Percentiles rank a stretch among this genome's conserved stretches.
These are phyloP conservation scores for Ophion costatus DNA, from an alignment of 2,888 invertebrate genomes.

Conservation along the genomic window DNA sequence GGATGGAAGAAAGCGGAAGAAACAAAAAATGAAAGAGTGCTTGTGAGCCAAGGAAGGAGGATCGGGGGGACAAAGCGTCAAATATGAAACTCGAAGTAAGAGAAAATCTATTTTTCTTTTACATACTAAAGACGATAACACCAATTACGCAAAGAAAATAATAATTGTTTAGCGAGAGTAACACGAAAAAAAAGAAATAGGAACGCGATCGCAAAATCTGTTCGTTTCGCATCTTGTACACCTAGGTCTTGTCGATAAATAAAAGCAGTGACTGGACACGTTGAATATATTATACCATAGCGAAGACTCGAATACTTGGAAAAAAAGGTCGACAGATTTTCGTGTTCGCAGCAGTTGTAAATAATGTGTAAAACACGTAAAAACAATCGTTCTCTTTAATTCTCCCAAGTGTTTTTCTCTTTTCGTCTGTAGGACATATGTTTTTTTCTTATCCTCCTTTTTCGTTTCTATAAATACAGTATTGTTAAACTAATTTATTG, in stretches of 20 bases:
- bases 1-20: constrained; percentile 14
- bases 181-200: constrained; percentile 54
- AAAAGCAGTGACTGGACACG: constrained; percentile 53
- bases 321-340: constrained; percentile 25
- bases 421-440: constrained; percentile 64
- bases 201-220: constrained; percentile 40
- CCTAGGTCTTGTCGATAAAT: constrained; percentile 26
- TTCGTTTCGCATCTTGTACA: constrained; percentile 48
- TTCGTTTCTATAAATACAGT: constrained; percentile 75
- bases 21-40: constrained; percentile 5
- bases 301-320: constrained; percentile 39
- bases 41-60: constrained; percentile 24
- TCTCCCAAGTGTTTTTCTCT: constrained; percentile 51
- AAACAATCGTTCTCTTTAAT: constrained; percentile 67
- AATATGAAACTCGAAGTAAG: constrained; percentile 49
- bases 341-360: constrained; percentile 75
- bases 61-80: constrained; percentile 15
- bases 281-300: constrained; percentile 41
- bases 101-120: constrained; percentile 59
- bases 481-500: constrained; percentile 77
- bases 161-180: constrained; percentile 59
- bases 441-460: constrained; percentile 64
- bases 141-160: constrained; percentile 39
- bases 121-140: constrained; percentile 47
- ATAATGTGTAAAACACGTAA: constrained; percentile 79